phyloP scores from a whole-genome alignment of 2,888 invertebrate genomes.

The Kuschelorhynchus macadamiae region DNA sequence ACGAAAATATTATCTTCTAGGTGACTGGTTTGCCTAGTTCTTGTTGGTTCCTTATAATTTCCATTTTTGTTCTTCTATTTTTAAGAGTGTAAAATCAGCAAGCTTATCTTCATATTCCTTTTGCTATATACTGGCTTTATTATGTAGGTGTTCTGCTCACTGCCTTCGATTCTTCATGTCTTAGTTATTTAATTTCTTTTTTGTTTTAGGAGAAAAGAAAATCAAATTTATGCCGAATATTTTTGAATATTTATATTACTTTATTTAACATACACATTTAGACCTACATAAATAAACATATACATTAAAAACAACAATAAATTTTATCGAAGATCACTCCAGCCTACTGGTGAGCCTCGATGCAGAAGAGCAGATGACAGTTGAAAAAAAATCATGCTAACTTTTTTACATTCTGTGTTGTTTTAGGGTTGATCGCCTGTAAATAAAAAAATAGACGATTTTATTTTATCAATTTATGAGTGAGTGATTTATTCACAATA shows the following conservation, averaged over 20 bases:
- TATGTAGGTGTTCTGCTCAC: too few relatives aligned
- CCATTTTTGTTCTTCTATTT: too few relatives aligned
- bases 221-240: too few relatives aligned
- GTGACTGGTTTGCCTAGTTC: too few relatives aligned
- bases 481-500: neutral
- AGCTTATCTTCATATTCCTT: too few relatives aligned
- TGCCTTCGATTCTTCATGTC: too few relatives aligned
- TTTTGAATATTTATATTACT: constrained; percentile 17
- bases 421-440: constrained; percentile 24
- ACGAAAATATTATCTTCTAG: too few relatives aligned
- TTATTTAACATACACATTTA: constrained; percentile 25
- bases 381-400: neutral
- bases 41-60: too few relatives aligned
- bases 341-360: constrained; percentile 32
- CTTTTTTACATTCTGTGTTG: constrained; percentile 32
- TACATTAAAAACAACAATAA: constrained; percentile 1
- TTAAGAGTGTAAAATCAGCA: too few relatives aligned
- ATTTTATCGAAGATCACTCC: constrained; percentile 30
- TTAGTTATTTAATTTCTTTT: too few relatives aligned
- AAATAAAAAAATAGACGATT: constrained; percentile 3
- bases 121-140: too few relatives aligned
- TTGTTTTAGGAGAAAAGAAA: too few relatives aligned
- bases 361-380: neutral
- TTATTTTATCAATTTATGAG: neutral
- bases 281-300: constrained; percentile 7